phyloP scores from a whole-genome alignment of 2,797 vertebrate species.

The Alca torda region DNA sequence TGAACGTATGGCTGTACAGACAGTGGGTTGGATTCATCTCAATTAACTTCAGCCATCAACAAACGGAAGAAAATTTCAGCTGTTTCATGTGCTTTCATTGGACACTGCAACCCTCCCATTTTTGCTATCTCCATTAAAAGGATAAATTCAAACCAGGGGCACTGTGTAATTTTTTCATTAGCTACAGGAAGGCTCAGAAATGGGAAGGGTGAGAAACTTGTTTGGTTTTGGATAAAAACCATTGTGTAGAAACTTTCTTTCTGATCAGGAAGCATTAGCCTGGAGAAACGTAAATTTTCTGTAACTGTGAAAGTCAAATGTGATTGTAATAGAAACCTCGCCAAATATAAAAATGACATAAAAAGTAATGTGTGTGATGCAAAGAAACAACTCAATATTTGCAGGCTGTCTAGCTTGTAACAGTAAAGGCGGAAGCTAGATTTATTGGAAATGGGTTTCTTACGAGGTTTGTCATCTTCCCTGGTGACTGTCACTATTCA shows the following conservation, averaged over 20 bases:
- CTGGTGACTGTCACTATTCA: constrained; percentile 33
- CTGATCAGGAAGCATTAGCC: background rate
- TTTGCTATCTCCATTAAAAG: background rate
- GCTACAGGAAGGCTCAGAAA: background rate
- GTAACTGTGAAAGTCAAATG: background rate
- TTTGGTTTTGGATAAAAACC: background rate
- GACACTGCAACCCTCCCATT: background rate
- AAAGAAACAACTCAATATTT: background rate
- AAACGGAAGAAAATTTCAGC: background rate
- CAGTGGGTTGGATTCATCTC: background rate
- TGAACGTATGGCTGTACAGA: background rate
- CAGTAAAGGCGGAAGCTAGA: background rate
- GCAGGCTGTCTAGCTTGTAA: constrained; percentile 7
- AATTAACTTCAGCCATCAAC: background rate
- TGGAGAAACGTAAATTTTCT: background rate
- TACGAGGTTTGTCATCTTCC: constrained; percentile 39
- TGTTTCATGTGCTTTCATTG: background rate
- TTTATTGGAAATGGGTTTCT: constrained; percentile 24
- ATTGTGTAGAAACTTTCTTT: background rate
- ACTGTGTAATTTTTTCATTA: background rate
- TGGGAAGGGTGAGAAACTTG: background rate
- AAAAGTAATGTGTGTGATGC: background rate
- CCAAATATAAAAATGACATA: background rate
- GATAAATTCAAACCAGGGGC: background rate
- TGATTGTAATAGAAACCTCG: constrained; percentile 8